Conservation (phyloP, 2,888 invertebrate genomes). For the Chaitophorus viminalis region DNA sequence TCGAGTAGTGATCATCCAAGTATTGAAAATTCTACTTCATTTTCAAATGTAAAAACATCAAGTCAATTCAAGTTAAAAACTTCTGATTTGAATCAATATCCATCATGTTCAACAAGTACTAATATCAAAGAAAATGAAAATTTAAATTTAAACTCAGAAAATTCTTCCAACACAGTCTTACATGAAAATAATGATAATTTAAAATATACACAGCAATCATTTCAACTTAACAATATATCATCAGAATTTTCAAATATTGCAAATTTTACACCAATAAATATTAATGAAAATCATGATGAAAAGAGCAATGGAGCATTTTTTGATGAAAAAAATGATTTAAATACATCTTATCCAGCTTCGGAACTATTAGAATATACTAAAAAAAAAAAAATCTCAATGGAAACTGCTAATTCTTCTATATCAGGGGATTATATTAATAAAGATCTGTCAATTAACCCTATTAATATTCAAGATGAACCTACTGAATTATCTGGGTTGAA, state of each 20-base stretch:
- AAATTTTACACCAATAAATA: neutral
- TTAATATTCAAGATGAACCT: conserved; percentile 10
- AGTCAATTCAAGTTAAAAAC: neutral
- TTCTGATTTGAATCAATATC: no score
- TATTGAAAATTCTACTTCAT: neutral
- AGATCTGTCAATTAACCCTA: neutral
- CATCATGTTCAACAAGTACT: neutral
- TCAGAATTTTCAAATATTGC: neutral
- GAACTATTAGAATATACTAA: neutral
- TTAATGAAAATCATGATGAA: neutral
- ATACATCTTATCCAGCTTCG: neutral
- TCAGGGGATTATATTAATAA: neutral
- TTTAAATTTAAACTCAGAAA: neutral
- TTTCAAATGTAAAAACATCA: conserved; percentile 5
- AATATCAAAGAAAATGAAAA: neutral
- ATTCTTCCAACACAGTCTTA: neutral
- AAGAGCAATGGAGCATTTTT: neutral
- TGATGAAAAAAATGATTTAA: neutral
- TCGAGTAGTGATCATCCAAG: conserved; percentile 6
- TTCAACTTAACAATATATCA: neutral
- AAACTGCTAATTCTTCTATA: neutral
- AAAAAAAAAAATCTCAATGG: neutral
- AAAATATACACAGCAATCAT: neutral
- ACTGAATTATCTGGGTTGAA: neutral
- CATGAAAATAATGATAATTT: neutral